These are phyloP conservation scores for Sesia apiformis DNA, from an alignment of 2,888 invertebrate species.

Conservation along the genomic window DNA sequence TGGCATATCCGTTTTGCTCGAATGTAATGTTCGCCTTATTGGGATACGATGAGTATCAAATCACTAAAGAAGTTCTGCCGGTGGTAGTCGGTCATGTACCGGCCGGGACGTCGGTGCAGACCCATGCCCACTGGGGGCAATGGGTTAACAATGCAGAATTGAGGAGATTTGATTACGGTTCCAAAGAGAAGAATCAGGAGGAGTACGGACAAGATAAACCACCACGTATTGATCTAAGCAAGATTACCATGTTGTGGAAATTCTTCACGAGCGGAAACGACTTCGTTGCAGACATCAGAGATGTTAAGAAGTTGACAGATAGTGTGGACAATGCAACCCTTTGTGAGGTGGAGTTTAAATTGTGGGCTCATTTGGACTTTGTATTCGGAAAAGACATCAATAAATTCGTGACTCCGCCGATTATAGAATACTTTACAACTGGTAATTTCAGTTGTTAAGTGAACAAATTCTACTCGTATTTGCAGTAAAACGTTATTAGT, in stretches of 20 bases:
- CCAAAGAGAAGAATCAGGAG: neutral
- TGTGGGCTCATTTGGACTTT: constrained; percentile 28
- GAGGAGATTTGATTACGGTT: neutral
- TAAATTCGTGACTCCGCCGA: constrained; percentile 6
- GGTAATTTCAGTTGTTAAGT: too few species aligned
- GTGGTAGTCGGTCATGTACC: constrained; percentile 20
- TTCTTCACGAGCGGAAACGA: neutral
- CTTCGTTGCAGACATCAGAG: neutral
- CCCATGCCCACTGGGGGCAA: constrained; percentile 25
- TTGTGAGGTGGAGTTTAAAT: constrained; percentile 22
- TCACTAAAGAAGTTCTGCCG: neutral
- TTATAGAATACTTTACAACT: too few species aligned
- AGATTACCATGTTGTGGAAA: neutral
- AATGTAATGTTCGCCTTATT: neutral
- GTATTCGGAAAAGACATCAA: constrained; percentile 23
- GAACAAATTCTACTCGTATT: too few species aligned
- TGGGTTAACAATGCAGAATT: constrained; percentile 5
- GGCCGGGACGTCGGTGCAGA: constrained; percentile 23
- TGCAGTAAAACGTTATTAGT: too few species aligned
- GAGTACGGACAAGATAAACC: neutral
- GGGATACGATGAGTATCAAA: neutral
- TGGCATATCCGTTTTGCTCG: neutral
- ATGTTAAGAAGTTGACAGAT: constrained; percentile 5
- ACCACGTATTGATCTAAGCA: neutral
- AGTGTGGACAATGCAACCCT: constrained; percentile 12